Conservation (phyloP, 23 tunicate genomes). For the Ciona savignyi region DNA sequence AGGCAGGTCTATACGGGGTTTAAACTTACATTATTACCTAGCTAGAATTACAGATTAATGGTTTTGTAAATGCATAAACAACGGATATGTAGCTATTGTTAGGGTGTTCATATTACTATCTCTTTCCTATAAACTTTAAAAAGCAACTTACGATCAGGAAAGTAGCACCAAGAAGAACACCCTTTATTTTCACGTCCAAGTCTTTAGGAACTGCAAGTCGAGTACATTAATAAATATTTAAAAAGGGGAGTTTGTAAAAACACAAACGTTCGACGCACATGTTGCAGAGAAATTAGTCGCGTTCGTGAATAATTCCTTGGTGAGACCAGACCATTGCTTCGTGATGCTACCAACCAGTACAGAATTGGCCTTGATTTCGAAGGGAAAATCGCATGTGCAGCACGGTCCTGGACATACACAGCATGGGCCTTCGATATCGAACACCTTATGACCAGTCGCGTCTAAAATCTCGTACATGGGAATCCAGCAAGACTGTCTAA, state of each 20-base stretch:
- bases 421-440: slow-evolving; percentile 84
- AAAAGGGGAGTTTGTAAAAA: neutral
- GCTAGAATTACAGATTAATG: too few relatives aligned
- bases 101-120: too few relatives aligned
- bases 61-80: too few relatives aligned
- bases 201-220: slow-evolving; percentile 77
- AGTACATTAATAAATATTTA: neutral
- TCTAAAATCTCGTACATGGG: slow-evolving; percentile 58
- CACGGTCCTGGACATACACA: slow-evolving; percentile 92
- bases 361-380: slow-evolving; percentile 47
- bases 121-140: too few relatives aligned
- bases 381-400: slow-evolving; percentile 83
- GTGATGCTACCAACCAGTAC: slow-evolving; percentile 52
- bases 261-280: too few relatives aligned
- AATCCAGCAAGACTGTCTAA: slow-evolving; percentile 66
- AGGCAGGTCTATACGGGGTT: too few relatives aligned
- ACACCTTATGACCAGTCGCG: slow-evolving; percentile 35
- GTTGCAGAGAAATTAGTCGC: slow-evolving; percentile 79
- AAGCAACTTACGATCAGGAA: slow-evolving; percentile 70
- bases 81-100: too few relatives aligned
- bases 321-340: slow-evolving; percentile 60
- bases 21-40: too few relatives aligned
- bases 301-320: slow-evolving; percentile 77
- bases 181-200: slow-evolving; percentile 84
- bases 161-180: slow-evolving; percentile 76